phyloP scores from a whole-genome alignment of 1,140 invertebrate species.

The Bursaphelenchus mucronatus region DNA sequence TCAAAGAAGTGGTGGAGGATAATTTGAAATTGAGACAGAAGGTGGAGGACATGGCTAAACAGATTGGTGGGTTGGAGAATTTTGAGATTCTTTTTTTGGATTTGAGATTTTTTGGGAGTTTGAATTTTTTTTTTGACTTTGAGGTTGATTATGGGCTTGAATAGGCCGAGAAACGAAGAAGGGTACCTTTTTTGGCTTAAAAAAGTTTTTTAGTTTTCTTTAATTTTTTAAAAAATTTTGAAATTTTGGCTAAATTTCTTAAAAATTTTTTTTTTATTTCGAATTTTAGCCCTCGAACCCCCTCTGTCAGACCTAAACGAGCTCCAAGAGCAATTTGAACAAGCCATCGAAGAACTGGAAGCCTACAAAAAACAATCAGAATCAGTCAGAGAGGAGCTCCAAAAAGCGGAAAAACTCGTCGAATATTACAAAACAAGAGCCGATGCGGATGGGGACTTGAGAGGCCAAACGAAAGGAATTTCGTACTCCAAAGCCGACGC shows the following conservation, averaged over 20 bases:
- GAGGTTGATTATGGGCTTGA: too few relatives aligned
- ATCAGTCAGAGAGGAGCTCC: neutral
- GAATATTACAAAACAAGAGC: conserved; percentile 17
- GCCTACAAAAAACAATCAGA: conserved; percentile 1
- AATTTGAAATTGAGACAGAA: neutral
- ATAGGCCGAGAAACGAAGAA: too few relatives aligned
- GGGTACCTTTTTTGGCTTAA: too few relatives aligned
- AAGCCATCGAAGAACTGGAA: neutral
- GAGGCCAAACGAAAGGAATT: neutral
- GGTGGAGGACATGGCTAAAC: neutral
- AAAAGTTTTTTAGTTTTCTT: too few relatives aligned
- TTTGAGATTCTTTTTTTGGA: neutral
- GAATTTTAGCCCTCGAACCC: neutral
- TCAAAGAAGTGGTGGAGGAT: neutral
- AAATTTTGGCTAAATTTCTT: conserved; percentile 1
- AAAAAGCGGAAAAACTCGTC: neutral
- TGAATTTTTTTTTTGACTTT: too few relatives aligned
- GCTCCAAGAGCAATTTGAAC: conserved; percentile 1
- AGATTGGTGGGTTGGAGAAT: neutral
- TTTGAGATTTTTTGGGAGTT: conserved; percentile 1
- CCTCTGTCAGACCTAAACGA: neutral
- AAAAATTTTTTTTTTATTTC: neutral
- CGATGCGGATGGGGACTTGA: neutral
- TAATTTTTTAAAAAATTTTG: neutral
- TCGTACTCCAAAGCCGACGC: neutral